These are phyloP conservation scores for Coptodon rendalli DNA, from an alignment of 2,113 vertebrate species.

Conservation along the genomic window DNA sequence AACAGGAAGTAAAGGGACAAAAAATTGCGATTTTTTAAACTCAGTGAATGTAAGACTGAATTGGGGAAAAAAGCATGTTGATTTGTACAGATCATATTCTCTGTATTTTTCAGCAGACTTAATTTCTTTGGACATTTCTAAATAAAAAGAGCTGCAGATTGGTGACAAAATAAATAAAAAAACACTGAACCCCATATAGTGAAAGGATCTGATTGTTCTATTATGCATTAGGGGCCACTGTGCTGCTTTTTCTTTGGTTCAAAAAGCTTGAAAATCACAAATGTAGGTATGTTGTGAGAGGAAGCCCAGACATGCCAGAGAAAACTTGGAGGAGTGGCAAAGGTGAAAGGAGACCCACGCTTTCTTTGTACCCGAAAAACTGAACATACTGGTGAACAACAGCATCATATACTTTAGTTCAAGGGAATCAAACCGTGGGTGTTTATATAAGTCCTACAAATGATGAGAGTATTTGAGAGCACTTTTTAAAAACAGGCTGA, in stretches of 20 bases:
- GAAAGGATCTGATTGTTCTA: neutral
- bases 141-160: neutral
- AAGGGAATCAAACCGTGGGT: neutral
- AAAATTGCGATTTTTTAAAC: rapidly evolving
- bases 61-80: rapidly evolving
- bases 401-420: neutral
- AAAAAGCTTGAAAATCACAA: neutral
- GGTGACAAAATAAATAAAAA: neutral
- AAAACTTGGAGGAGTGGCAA: neutral
- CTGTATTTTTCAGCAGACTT: neutral
- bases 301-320: neutral
- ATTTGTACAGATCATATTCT: neutral
- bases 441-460: neutral
- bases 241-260: neutral
- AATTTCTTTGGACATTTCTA: neutral
- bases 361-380: neutral
- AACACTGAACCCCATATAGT: neutral
- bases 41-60: neutral
- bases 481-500: neutral
- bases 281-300: neutral
- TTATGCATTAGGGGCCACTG: neutral
- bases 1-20: neutral
- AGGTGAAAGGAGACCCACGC: neutral
- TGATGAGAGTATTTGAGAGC: neutral
- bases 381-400: neutral